Base-by-base conservation (phyloP, 2,113 vertebrate species). In the Colinus virginianus region DNA sequence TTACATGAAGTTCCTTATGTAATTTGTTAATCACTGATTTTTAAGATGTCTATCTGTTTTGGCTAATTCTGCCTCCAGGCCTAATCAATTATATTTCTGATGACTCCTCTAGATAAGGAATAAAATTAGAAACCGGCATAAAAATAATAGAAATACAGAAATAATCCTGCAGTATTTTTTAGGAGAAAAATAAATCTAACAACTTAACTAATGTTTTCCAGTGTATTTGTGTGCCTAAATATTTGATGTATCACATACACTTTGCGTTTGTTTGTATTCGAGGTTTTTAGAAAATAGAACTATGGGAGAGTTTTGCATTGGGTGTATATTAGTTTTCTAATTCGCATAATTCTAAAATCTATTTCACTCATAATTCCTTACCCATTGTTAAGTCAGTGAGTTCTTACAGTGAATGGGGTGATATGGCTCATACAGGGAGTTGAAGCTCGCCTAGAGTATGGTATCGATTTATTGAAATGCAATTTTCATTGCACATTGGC, bases 391-490 rank as follows among this genome's bases (percentile, higher is more conserved):
- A 66, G 48, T 87, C 48, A 75, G 32, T 90, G 90, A 87, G n/a
- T 5, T 88, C 30, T 69, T 88, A 51, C 15, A 51, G 22, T 88
- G 82, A 85, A 21, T 70, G 28, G 20, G 32, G 79, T 0, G 0
- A 77, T 91, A 63, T 58, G 30, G 26, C 42, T 90, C 32, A 66
- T 70, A 32, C 38, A 40, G 9, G 42, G 70, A 89, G 34, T 40
- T 59, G 13, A 82, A 87, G 22, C 30, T 95, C 87, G 49, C 67
- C 49, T 92, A 77, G 87, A 92, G 84, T 78, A 58, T 0, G 0
- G 7, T 84, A 88, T 59, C 90, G 87, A 82, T 96, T 93, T 95
- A 87, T 84, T 89, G 49, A 82, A 90, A 88, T 77, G 25, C 11
- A 79, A 14, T 90, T 93, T 94, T 84, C 38, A 38, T 82, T 78